Evolutionary conservation across 2,797 vertebrate species (phyloP).

Genomic region (Margarornis squamiger): DNA sequence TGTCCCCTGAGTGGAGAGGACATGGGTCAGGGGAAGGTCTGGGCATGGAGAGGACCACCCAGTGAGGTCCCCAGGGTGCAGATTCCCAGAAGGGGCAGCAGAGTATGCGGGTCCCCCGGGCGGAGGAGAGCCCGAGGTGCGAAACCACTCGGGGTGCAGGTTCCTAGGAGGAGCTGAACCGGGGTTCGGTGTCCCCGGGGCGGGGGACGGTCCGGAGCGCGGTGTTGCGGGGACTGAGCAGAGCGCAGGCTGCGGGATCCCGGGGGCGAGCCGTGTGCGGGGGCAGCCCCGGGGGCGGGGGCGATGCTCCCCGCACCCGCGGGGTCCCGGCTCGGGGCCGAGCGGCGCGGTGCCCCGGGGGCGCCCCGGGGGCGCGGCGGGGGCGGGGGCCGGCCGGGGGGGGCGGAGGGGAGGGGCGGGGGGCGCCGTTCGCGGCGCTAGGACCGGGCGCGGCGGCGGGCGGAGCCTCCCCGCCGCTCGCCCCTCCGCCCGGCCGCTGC

Average conservation of each 20-base stretch:
- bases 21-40: background rate
- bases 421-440: slow-evolving; percentile 64
- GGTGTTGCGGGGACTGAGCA: background rate
- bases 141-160: background rate
- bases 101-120: background rate
- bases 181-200: background rate
- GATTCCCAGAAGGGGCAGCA: background rate
- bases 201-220: background rate
- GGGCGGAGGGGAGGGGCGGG: background rate
- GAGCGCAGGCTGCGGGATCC: background rate
- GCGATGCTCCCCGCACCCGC: background rate
- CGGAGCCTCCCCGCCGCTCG: slow-evolving; percentile 70
- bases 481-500: slow-evolving; percentile 58
- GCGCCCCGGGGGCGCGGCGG: background rate
- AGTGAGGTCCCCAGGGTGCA: background rate
- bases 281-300: background rate
- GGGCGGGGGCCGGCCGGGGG: background rate
- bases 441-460: slow-evolving; percentile 72
- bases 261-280: background rate
- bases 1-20: background rate
- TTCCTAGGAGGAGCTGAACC: background rate
- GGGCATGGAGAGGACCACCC: background rate
- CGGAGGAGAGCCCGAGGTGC: background rate
- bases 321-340: background rate
- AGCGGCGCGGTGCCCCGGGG: background rate